Evolutionary conservation across 2,888 invertebrate species (phyloP), one percentile per base, ranked within the genome.

Genomic region (Ennomos erosarius): DNA sequence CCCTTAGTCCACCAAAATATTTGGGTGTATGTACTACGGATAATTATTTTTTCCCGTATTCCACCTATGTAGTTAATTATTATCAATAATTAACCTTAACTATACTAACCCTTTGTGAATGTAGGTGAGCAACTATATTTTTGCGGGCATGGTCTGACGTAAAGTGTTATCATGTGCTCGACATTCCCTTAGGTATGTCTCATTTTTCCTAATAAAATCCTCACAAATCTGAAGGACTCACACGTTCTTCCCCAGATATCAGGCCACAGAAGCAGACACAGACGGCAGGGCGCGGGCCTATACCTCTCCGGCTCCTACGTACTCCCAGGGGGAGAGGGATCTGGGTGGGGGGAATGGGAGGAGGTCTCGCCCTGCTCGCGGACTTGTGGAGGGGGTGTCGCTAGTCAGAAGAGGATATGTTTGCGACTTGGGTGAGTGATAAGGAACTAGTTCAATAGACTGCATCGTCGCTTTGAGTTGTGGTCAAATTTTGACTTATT

Each of bases 331-430:
- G 95, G 95, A 4, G 95, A 94, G 67, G 94, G 94, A 9, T 93
- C 93, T 49, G 92, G 94, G 9, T 98, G 98, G 98, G 94, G 96
- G 5, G 95, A 95, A 9, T 98, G 98, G 98, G 96, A 96, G 10
- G 93, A 95, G 42, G 96, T 96, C 50, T 95, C 96, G 33, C 94
- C 95, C 54, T 99, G 99, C 87, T 98, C 98, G 5, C 93, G 98
- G 65, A 95, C 97, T 13, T 99, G 99, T 81, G 99, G 99, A 0
- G 97, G 98, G 10, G 99, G 99, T 52, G 98, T 99, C 16, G 95
- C 97, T 64, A 95, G 94, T 75, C 98, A 98, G 88, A 95, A 95
- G 58, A 94, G 98, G 74, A 95, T 94, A 82, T 98, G 98, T 85
- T 88, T 93, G 59, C 93, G 94, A 71, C 66, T 91, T 71, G 93